Evolutionary conservation across 2,888 invertebrate species (phyloP).

Genomic region (Norana najaformis): DNA sequence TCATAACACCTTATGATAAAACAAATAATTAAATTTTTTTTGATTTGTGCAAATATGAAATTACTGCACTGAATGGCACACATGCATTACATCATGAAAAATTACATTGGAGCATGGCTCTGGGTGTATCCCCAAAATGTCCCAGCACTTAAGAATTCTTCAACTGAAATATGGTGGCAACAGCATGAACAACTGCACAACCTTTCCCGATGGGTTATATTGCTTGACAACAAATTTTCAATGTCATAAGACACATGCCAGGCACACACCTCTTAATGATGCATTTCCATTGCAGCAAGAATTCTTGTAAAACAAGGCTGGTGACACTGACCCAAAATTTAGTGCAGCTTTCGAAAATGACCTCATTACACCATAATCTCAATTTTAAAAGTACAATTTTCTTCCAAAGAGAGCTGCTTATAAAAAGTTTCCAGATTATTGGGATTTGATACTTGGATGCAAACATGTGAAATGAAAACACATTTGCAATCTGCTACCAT

Average conservation of each 20-base stretch:
- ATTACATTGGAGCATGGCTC: neutral
- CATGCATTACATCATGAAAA: neutral
- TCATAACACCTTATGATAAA: neutral
- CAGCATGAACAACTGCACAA: neutral
- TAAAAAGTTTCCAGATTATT: too few relatives aligned
- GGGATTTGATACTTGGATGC: neutral
- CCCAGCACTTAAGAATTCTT: too few relatives aligned
- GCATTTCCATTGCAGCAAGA: too few relatives aligned
- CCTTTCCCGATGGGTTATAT: neutral
- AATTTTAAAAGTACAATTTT: neutral
- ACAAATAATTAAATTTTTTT: neutral
- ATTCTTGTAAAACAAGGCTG: too few relatives aligned
- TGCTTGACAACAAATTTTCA: neutral
- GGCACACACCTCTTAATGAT: too few relatives aligned
- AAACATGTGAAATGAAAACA: neutral
- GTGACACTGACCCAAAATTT: too few relatives aligned
- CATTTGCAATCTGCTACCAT: neutral
- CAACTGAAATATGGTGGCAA: too few relatives aligned
- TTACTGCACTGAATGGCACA: constrained; percentile 13
- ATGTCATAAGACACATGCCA: too few relatives aligned
- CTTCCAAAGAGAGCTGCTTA: too few relatives aligned
- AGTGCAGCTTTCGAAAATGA: too few relatives aligned
- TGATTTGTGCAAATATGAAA: constrained; percentile 6
- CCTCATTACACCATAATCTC: neutral
- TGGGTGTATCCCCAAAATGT: neutral